Conservation (phyloP, 2,888 invertebrate genomes). For the Netelia virgata region DNA sequence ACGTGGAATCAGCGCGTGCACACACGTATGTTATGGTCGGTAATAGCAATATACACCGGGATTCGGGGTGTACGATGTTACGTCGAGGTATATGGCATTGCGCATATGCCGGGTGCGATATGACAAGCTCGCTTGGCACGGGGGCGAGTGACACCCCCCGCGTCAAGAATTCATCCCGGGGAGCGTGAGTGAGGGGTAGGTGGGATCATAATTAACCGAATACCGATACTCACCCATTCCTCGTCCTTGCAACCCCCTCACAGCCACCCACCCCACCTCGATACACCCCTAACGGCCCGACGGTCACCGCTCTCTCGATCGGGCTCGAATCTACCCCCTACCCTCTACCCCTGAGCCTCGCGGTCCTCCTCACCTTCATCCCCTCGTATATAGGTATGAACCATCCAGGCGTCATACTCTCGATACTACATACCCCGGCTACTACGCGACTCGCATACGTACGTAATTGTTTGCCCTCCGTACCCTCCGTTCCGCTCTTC, state of each 20-base stretch:
- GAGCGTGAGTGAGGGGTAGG: slow-evolving; percentile 70
- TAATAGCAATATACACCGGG: slow-evolving; percentile 47
- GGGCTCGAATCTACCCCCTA: slow-evolving; percentile 53
- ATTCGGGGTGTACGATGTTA: slow-evolving; percentile 73
- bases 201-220: slow-evolving; percentile 84
- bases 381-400: slow-evolving; percentile 44
- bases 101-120: slow-evolving; percentile 78
- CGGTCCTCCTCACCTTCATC: slow-evolving; percentile 57
- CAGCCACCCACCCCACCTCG: not conserved
- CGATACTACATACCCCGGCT: slow-evolving; percentile 76
- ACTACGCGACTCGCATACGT: slow-evolving; percentile 77
- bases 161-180: slow-evolving; percentile 84
- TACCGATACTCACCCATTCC: slow-evolving; percentile 83
- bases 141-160: slow-evolving; percentile 82
- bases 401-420: slow-evolving; percentile 54
- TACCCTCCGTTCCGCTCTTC: slow-evolving; percentile 73
- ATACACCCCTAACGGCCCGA: slow-evolving; percentile 47
- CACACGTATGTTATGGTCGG: slow-evolving; percentile 39
- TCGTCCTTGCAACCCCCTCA: slow-evolving; percentile 58
- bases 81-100: slow-evolving; percentile 79
- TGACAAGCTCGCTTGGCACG: slow-evolving; percentile 84
- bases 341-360: slow-evolving; percentile 5
- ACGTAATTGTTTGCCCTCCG: slow-evolving; percentile 81
- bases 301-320: slow-evolving; percentile 66
- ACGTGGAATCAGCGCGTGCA: slow-evolving; percentile 58